These are phyloP conservation scores for Montipora foliosa DNA, from an alignment of 64 coral and sea anemone genomes.

Conservation along the genomic window DNA sequence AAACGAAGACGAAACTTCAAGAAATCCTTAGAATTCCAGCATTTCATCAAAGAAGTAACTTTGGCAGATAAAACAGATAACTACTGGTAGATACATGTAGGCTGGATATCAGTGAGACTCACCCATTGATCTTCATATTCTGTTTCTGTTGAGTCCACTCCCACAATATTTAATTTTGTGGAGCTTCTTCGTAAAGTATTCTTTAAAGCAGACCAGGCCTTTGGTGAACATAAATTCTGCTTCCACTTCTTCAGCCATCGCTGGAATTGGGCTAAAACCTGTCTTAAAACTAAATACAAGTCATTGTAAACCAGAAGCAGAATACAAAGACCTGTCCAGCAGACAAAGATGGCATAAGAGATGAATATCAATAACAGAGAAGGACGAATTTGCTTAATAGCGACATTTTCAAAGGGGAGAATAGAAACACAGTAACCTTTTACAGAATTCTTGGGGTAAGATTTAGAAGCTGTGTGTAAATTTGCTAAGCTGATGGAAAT, in stretches of 20 bases:
- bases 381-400: too few species aligned
- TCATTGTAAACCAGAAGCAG: not conserved
- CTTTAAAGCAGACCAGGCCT: not conserved
- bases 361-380: too few species aligned
- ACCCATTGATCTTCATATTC: conserved; percentile 29
- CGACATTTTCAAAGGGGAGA: too few species aligned
- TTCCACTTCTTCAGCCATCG: not conserved
- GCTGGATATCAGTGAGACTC: not conserved
- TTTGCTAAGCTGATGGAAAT: too few species aligned
- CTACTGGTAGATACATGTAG: not conserved
- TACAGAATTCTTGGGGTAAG: too few species aligned
- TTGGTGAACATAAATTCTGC: not conserved
- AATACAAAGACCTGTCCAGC: not conserved
- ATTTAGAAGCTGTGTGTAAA: too few species aligned
- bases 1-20: too few species aligned
- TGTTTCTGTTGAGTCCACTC: not conserved
- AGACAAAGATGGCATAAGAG: not conserved
- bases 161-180: not conserved
- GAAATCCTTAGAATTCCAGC: too few species aligned
- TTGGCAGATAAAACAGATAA: too few species aligned
- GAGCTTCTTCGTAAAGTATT: not conserved
- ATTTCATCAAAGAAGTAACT: too few species aligned
- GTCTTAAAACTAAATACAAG: conserved; percentile 18
- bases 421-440: too few species aligned
- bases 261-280: not conserved